Conservation (phyloP, 2,888 invertebrate species). For the Tenthredo amoena region DNA sequence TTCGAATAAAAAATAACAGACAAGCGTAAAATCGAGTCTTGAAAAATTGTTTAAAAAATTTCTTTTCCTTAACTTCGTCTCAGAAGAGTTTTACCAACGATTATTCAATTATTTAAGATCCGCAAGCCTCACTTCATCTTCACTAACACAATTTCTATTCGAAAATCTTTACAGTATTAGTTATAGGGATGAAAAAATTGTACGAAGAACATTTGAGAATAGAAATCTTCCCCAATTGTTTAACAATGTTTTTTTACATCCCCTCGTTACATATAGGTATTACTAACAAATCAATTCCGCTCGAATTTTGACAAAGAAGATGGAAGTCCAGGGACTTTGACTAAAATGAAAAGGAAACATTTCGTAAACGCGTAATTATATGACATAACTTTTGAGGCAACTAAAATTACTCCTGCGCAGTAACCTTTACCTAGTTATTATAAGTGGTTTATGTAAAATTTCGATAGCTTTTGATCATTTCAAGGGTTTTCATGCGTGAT, state of each 20-base stretch:
- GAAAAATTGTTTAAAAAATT: neutral
- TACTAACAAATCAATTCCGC: neutral
- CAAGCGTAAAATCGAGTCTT: neutral
- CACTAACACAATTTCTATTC: neutral
- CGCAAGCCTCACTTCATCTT: neutral
- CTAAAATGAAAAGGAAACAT: neutral
- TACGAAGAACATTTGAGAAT: neutral
- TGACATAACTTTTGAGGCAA: neutral
- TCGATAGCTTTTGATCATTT: neutral
- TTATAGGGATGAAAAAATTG: neutral
- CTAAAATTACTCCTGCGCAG: neutral
- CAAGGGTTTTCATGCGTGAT: slow-evolving; percentile 5
- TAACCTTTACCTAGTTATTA: neutral
- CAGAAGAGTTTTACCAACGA: neutral
- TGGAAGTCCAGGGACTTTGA: neutral
- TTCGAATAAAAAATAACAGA: neutral
- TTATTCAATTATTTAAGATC: neutral
- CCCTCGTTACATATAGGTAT: neutral
- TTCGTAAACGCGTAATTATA: neutral
- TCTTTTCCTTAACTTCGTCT: neutral
- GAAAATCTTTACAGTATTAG: neutral
- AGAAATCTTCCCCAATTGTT: neutral
- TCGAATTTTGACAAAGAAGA: neutral
- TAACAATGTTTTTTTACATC: neutral
- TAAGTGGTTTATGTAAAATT: slow-evolving; percentile 10